Conservation (phyloP, 2,113 vertebrate genomes). For the Triplophysa siluroides region DNA sequence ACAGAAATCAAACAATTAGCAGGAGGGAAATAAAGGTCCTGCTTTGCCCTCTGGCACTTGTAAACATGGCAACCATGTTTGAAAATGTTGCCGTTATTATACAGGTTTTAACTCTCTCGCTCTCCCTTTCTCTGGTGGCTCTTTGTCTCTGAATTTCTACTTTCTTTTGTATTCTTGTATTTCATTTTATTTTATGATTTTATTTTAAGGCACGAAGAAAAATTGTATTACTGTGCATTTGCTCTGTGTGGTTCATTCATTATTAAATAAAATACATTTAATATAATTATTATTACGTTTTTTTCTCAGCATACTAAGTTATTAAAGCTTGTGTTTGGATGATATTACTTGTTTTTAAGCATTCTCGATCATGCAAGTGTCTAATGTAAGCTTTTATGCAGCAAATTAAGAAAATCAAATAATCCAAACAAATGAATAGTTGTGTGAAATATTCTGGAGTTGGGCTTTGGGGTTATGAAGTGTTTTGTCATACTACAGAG, state of each 20-base stretch:
- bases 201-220: not conserved
- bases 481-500: slow-evolving; percentile 58
- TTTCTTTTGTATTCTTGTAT: not conserved
- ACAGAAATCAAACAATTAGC: slow-evolving; percentile 82
- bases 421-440: not conserved
- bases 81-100: slow-evolving; percentile 61
- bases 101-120: slow-evolving; percentile 56
- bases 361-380: not conserved
- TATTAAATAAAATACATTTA: no score
- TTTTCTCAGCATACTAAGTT: not conserved
- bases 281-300: no score
- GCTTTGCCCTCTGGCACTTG: slow-evolving; percentile 69
- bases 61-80: slow-evolving; percentile 69
- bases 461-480: slow-evolving; percentile 65
- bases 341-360: not conserved
- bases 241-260: no score
- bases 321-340: not conserved
- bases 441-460: slow-evolving; percentile 39
- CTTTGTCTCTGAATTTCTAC: not conserved
- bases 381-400: no score
- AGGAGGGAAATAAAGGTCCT: slow-evolving; percentile 75
- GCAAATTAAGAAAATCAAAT: no score
- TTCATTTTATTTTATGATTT: not conserved
- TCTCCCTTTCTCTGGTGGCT: not conserved
- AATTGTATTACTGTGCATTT: no score